These are phyloP conservation scores for Turritopsis dohrnii DNA, from an alignment of 30 jellyfish, hydroid and myxozoan genomes.

Conservation along the genomic window DNA sequence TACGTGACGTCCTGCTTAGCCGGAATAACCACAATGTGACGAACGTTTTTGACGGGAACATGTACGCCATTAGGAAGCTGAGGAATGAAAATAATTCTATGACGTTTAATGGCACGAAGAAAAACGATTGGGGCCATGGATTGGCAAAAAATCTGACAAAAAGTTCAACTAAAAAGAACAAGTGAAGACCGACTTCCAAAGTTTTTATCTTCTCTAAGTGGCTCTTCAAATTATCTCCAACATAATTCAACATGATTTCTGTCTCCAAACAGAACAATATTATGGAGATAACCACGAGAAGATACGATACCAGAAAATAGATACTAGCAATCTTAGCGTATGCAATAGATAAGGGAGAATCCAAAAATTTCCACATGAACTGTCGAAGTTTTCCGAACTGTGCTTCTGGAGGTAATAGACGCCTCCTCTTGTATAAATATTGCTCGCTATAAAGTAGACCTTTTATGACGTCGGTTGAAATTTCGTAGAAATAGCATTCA, in stretches of 20 bases:
- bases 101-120: slow-evolving; percentile 20
- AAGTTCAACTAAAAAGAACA: slow-evolving; percentile 41
- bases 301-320: not conserved
- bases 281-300: slow-evolving; percentile 9
- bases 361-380: slow-evolving; percentile 32
- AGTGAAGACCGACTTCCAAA: slow-evolving; percentile 8
- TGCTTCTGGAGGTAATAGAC: not conserved
- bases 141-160: slow-evolving; percentile 23
- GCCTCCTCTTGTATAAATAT: not conserved
- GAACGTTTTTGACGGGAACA: slow-evolving; percentile 4
- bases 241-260: not conserved
- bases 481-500: slow-evolving; percentile 55
- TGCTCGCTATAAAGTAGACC: slow-evolving; percentile 30
- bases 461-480: slow-evolving; percentile 33
- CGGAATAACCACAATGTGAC: slow-evolving; percentile 24
- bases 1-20: slow-evolving; percentile 42
- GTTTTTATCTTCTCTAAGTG: not conserved
- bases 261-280: slow-evolving; percentile 5
- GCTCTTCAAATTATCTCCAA: not conserved
- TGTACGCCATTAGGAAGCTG: slow-evolving; percentile 25
- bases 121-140: slow-evolving; percentile 30
- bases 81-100: slow-evolving; percentile 48
- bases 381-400: slow-evolving; percentile 8
- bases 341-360: slow-evolving; percentile 3
- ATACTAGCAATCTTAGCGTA: not conserved